Evolutionary conservation across 2,113 vertebrate species (phyloP).

Genomic region (Tenrec ecaudatus): DNA sequence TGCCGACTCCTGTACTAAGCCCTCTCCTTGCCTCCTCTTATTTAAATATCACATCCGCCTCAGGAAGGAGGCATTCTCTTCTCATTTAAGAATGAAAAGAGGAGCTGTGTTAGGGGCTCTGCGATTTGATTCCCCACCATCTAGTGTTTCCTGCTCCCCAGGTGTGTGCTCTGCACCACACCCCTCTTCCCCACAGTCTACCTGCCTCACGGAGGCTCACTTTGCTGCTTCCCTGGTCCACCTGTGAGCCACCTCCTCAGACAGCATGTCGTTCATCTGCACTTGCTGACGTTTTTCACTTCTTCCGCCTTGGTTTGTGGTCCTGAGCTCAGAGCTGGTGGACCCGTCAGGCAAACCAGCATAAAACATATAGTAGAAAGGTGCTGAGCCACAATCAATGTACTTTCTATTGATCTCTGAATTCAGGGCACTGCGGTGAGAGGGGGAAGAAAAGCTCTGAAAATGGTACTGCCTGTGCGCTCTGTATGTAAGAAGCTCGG

Average conservation of each 20-base stretch:
- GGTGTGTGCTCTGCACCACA: accelerated
- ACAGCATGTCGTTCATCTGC: too few species aligned
- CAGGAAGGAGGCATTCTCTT: not conserved
- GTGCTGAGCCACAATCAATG: not conserved
- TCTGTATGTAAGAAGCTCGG: not conserved
- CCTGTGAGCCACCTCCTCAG: not conserved
- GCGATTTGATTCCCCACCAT: not conserved
- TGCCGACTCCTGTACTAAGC: too few species aligned
- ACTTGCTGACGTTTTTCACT: not conserved
- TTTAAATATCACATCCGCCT: not conserved
- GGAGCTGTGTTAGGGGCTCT: not conserved
- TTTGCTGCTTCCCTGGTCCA: not conserved
- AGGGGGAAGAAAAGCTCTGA: constrained; percentile 30
- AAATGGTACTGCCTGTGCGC: not conserved
- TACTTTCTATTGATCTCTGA: not conserved
- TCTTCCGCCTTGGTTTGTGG: not conserved
- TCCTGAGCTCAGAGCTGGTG: not conserved
- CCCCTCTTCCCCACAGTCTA: not conserved
- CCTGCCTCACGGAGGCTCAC: not conserved
- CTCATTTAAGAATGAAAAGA: not conserved
- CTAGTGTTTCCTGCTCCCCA: not conserved
- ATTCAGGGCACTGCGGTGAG: not conserved
- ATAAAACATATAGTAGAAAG: not conserved
- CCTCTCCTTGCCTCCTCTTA: not conserved
- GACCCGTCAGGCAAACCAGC: accelerated